phyloP scores from a whole-genome alignment of 2,113 vertebrate genomes.

The Microtus oregoni region DNA sequence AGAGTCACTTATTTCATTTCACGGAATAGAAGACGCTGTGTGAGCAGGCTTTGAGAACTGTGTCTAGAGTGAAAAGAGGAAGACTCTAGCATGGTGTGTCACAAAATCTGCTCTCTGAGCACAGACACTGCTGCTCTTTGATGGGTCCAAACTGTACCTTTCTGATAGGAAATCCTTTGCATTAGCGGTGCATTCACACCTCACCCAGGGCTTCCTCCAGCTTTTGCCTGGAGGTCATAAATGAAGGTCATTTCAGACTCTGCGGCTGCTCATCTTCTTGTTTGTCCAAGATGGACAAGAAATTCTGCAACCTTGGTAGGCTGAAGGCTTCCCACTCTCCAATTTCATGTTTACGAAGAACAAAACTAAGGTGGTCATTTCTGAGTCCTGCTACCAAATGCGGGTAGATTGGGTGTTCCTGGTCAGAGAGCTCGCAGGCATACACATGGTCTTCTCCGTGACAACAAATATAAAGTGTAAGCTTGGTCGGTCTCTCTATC shows the following conservation, averaged over 20 bases:
- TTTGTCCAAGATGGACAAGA: conserved; percentile 96
- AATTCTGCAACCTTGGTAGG: conserved; percentile 96
- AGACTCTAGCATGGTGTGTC: conserved; percentile 75
- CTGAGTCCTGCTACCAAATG: conserved; percentile 95
- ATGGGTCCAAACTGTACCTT: conserved; percentile 19
- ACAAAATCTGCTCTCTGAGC: conserved; percentile 60
- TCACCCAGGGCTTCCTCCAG: conserved; percentile 92
- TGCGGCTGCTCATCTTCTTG: conserved; percentile 94
- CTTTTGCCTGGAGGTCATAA: conserved; percentile 90
- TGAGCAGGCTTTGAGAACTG: conserved; percentile 75
- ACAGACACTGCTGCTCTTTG: conserved; percentile 73
- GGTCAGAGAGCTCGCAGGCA: conserved; percentile 95
- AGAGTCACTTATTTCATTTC: conserved; percentile 56
- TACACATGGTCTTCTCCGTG: conserved; percentile 96
- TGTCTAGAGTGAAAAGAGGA: conserved; percentile 74
- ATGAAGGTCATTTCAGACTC: conserved; percentile 88
- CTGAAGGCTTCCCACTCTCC: conserved; percentile 99
- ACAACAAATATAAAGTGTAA: conserved; percentile 92
- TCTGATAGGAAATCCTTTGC: conserved; percentile 56
- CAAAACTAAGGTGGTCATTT: conserved; percentile 93
- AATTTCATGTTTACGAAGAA: conserved; percentile 95
- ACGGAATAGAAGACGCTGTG: conserved; percentile 69
- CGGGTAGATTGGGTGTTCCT: conserved; percentile 94
- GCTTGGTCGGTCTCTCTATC: conserved; percentile 92
- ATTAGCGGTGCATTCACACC: conserved; percentile 87